phyloP scores from a whole-genome alignment of 1,140 invertebrate species.

The Euwallacea fornicatus region DNA sequence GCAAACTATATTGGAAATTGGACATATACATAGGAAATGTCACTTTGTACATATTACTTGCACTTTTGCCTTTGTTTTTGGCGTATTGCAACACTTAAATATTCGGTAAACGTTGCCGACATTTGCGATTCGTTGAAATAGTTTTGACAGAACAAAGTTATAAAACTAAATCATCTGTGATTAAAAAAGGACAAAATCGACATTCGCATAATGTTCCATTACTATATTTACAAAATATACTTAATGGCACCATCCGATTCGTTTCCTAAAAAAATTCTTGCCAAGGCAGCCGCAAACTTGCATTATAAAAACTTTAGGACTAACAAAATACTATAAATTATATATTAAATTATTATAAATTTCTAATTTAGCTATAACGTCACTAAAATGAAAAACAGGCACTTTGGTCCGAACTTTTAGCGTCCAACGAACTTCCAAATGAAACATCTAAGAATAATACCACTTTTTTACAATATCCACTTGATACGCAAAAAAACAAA shows the following conservation, averaged over 20 bases:
- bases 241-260: slow-evolving; percentile 52
- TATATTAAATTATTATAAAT: slow-evolving; percentile 9
- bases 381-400: slow-evolving; percentile 48
- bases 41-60: too few relatives aligned
- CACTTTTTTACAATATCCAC: slow-evolving; percentile 20
- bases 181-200: neutral
- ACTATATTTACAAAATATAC: slow-evolving; percentile 4
- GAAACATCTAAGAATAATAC: slow-evolving; percentile 17
- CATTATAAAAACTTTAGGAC: neutral
- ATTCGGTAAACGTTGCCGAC: too few relatives aligned
- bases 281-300: neutral
- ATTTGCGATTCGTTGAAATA: too few relatives aligned
- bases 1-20: neutral
- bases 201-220: neutral
- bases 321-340: slow-evolving; percentile 33
- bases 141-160: too few relatives aligned
- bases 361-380: slow-evolving; percentile 33
- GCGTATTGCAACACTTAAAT: too few relatives aligned
- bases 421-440: slow-evolving; percentile 19
- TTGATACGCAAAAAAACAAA: slow-evolving; percentile 21
- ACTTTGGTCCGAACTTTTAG: slow-evolving; percentile 47
- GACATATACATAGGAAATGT: too few relatives aligned
- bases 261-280: slow-evolving; percentile 21
- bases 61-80: too few relatives aligned
- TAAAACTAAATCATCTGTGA: too few relatives aligned